Base-by-base conservation (phyloP, 2,888 invertebrate species). In the Harpagoxenus sublaevis region DNA sequence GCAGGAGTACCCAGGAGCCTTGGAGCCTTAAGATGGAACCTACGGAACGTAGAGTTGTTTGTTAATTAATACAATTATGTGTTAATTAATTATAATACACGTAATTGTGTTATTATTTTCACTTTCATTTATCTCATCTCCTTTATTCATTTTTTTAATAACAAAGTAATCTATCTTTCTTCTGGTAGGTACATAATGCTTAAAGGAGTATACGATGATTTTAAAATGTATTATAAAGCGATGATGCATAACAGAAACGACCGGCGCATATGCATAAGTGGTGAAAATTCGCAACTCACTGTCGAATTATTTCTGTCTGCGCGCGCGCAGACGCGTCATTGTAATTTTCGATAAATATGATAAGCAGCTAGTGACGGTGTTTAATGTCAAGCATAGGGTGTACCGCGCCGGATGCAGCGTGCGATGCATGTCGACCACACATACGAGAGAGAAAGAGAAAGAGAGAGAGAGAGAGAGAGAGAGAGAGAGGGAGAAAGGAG, bases 291-390 rank as follows among this genome's bases (percentile, higher is more conserved):
- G 60, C 60, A 12, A 60, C 2, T 42, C 66, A 55, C 66, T 10
- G 28, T 77, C 51, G 28, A 77, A 63, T 39, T 23, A 18, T 10
- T n/a, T 10, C 12, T n/a, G 15, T 51, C 23, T 42, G 42, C 62
- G 42, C 53, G 68, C 42, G 39, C 83, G 35, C 70, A 70, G n/a
- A 66, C 39, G 66, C 86, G 85, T 84, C 82, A 15, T 9, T 35
- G 23, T 31, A 79, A 79, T 87, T 86, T 85, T 82, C 83, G 86
- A 87, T 85, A 87, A 89, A 89, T 71, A 79, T 79, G 79, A 79
- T 79, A 71, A 79, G 71, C 35, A 70, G 18, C 66, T 18, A 35
- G n/a, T 35, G 66, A n/a, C n/a, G 9, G 10, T n/a, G 45, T 57
- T 79, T 45, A 70, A 68, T 68, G 68, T 68, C 45, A 35, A 79